Evolutionary conservation across 2,888 invertebrate species (phyloP).

Genomic region (Drosophila nr. medialis): DNA sequence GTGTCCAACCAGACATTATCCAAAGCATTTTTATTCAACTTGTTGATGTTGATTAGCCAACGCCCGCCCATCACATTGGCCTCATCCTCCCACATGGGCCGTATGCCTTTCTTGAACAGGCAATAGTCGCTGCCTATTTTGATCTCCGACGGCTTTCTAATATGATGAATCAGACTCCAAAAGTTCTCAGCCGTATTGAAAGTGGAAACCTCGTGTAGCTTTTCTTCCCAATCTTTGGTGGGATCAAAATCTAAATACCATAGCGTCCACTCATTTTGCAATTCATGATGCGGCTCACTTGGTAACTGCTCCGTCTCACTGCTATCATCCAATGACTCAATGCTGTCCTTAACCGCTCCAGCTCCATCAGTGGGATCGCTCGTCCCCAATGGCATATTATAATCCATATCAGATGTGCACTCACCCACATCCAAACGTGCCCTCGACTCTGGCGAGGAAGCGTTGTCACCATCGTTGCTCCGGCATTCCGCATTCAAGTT

Average conservation of each 20-base stretch:
- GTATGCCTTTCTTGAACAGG: slow-evolving; percentile 88
- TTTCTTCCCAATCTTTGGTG: slow-evolving; percentile 93
- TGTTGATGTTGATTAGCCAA: slow-evolving; percentile 91
- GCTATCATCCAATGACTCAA: not conserved
- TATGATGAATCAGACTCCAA: slow-evolving; percentile 96
- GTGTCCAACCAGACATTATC: slow-evolving; percentile 93
- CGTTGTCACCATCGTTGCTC: slow-evolving; percentile 23
- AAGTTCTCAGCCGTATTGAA: slow-evolving; percentile 99
- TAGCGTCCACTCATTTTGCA: slow-evolving; percentile 97
- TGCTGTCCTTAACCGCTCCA: slow-evolving; percentile 4
- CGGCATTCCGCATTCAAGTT: slow-evolving; percentile 12
- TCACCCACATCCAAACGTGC: slow-evolving; percentile 33
- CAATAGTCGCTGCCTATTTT: slow-evolving; percentile 92
- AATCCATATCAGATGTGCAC: slow-evolving; percentile 13
- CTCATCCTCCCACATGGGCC: slow-evolving; percentile 96
- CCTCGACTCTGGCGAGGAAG: slow-evolving; percentile 22
- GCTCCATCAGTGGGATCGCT: not conserved
- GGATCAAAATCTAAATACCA: slow-evolving; percentile 98
- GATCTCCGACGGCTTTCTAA: slow-evolving; percentile 91
- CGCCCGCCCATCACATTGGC: slow-evolving; percentile 92
- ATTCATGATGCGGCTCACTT: slow-evolving; percentile 91
- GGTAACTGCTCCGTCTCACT: slow-evolving; percentile 83
- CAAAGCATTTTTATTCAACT: slow-evolving; percentile 88
- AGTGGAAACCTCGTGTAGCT: slow-evolving; percentile 95
- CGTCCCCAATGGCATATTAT: not conserved